Conservation (phyloP, 2,797 vertebrate genomes). For the Alosa sapidissima region DNA sequence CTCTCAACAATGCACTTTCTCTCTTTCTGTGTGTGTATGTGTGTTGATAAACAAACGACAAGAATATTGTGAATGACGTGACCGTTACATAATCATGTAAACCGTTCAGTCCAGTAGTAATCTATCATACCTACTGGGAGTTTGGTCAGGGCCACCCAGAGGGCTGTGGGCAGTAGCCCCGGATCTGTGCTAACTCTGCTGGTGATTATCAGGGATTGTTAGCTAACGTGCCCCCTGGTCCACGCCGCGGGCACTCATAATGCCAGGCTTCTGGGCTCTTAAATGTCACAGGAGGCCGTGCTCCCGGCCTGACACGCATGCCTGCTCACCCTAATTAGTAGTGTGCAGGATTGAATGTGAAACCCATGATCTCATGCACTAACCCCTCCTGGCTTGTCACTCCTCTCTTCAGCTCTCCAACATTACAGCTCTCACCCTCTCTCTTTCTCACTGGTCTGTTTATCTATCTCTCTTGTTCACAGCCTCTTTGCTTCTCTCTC, state of each 20-base stretch:
- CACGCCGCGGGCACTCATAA: constrained; percentile 6
- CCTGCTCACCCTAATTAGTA: constrained; percentile 48
- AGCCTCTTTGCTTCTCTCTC: background rate
- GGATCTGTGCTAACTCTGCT: constrained; percentile 38
- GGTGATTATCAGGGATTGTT: constrained; percentile 40
- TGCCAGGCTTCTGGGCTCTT: constrained; percentile 31
- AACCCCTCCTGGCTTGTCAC: constrained; percentile 49
- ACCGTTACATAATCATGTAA: background rate
- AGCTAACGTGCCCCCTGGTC: constrained; percentile 32
- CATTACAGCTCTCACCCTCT: background rate
- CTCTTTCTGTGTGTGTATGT: background rate
- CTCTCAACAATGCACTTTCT: too few relatives aligned
- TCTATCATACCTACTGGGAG: background rate
- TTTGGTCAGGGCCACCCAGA: background rate
- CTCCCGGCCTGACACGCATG: constrained; percentile 42
- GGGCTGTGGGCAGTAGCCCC: background rate
- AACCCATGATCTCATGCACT: constrained; percentile 52
- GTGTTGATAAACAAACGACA: background rate
- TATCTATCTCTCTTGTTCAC: background rate
- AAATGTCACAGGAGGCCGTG: constrained; percentile 40
- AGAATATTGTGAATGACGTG: background rate
- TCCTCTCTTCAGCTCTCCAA: constrained; percentile 24
- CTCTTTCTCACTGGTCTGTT: constrained; percentile 3
- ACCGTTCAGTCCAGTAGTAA: background rate
- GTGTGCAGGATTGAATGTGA: constrained; percentile 49